Conservation (phyloP, 2,113 vertebrate species). For the Pseudorasbora parva region DNA sequence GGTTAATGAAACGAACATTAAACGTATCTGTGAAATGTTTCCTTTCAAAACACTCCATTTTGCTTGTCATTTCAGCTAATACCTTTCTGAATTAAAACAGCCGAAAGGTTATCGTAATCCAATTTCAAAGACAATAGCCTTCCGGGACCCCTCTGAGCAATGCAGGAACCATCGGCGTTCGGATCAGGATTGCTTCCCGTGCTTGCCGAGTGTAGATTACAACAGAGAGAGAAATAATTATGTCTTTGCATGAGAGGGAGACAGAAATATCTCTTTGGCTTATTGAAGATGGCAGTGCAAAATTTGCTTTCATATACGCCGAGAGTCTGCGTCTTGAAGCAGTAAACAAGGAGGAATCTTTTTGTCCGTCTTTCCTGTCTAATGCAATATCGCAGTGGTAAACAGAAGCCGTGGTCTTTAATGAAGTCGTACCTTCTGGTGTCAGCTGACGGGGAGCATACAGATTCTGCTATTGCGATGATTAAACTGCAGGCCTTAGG, state of each 20-base stretch:
- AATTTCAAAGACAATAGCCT: constrained; percentile 80
- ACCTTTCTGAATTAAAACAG: constrained; percentile 78
- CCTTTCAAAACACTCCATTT: constrained; percentile 57
- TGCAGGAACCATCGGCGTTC: constrained; percentile 61
- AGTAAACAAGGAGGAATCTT: constrained; percentile 69
- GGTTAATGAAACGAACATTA: constrained; percentile 57
- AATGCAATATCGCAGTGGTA: constrained; percentile 50
- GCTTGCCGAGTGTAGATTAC: constrained; percentile 76
- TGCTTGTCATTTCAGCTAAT: constrained; percentile 62
- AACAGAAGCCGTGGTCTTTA: constrained; percentile 48
- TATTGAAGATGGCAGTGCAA: constrained; percentile 57
- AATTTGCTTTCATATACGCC: constrained; percentile 67
- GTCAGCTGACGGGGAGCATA: constrained; percentile 39
- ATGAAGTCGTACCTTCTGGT: constrained; percentile 53
- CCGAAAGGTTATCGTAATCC: constrained; percentile 84
- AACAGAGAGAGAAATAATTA: constrained; percentile 76
- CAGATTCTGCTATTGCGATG: constrained; percentile 33
- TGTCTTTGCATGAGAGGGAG: constrained; percentile 55
- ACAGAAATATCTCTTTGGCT: constrained; percentile 40
- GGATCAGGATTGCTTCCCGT: constrained; percentile 72
- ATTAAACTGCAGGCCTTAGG: constrained; percentile 44
- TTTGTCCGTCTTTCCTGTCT: constrained; percentile 47
- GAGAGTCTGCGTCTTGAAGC: constrained; percentile 64
- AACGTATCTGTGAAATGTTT: constrained; percentile 59
- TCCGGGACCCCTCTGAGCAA: constrained; percentile 64